These are phyloP conservation scores for Acanthopagrus latus DNA, from an alignment of 2,797 vertebrate species.

Conservation along the genomic window DNA sequence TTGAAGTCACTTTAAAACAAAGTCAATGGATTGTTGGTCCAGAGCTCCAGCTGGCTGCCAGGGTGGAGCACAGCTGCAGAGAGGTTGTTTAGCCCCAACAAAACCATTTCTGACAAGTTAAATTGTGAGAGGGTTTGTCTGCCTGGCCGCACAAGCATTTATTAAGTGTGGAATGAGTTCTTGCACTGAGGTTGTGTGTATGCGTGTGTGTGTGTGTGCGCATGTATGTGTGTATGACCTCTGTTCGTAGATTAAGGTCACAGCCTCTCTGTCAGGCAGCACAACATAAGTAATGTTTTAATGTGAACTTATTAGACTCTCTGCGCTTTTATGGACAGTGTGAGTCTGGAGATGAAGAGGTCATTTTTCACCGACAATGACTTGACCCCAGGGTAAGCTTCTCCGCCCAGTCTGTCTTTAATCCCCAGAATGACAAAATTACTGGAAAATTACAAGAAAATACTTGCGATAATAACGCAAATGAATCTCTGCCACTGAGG, in stretches of 20 bases:
- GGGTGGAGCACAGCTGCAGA: constrained; percentile 55
- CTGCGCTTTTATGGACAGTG: constrained; percentile 51
- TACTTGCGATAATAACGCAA: background rate
- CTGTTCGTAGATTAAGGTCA: constrained; percentile 73
- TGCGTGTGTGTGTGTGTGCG: constrained; percentile 31
- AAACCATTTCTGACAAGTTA: constrained; percentile 74
- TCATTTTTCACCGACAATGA: constrained; percentile 48
- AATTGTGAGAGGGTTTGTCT: constrained; percentile 72
- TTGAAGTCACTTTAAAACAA: constrained; percentile 44
- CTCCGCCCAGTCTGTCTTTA: constrained; percentile 32
- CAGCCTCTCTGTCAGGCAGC: constrained; percentile 58
- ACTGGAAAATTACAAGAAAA: constrained; percentile 1
- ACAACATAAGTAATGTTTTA: constrained; percentile 76
- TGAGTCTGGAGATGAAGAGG: constrained; percentile 42
- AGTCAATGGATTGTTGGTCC: constrained; percentile 48
- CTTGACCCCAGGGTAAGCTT: constrained; percentile 42
- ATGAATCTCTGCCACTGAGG: background rate
- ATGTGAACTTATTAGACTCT: constrained; percentile 63
- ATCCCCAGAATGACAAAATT: constrained; percentile 8
- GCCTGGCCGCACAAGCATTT: constrained; percentile 64
- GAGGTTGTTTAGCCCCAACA: constrained; percentile 61
- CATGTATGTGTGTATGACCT: constrained; percentile 64
- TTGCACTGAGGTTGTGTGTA: constrained; percentile 19
- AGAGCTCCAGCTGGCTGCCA: constrained; percentile 53
- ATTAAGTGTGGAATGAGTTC: constrained; percentile 71